Percentiles rank a stretch among this genome's conserved stretches.
These are phyloP conservation scores for Hylomyscus alleni DNA, from an alignment of 2,797 vertebrate species.

Conservation along the genomic window DNA sequence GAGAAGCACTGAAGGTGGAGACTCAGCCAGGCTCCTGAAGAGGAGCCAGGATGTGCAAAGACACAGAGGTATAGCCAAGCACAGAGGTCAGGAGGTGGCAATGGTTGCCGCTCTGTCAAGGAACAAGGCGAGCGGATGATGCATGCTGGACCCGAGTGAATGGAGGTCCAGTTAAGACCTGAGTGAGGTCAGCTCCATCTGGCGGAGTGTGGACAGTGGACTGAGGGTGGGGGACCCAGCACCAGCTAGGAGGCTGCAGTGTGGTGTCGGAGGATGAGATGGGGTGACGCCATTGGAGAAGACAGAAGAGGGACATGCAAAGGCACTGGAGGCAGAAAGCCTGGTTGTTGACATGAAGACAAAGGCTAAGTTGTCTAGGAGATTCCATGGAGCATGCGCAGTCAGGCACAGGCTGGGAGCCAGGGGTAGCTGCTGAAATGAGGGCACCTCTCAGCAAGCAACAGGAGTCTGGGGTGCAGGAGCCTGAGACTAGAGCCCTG, in stretches of 20 bases:
- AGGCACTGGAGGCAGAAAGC: neutral
- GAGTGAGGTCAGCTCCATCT: neutral
- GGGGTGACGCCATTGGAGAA: neutral
- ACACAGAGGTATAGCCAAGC: too few relatives aligned
- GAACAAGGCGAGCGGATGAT: neutral
- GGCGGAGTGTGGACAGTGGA: neutral
- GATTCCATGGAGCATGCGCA: fast-evolving
- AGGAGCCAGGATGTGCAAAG: neutral
- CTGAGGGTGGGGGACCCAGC: too few relatives aligned
- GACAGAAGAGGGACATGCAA: neutral
- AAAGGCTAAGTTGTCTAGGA: neutral
- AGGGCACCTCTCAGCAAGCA: neutral
- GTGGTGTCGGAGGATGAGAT: neutral
- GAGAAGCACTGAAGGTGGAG: neutral
- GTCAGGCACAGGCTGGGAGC: neutral
- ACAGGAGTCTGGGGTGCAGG: neutral
- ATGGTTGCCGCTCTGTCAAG: neutral
- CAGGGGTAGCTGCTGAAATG: neutral
- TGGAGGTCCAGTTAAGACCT: too few relatives aligned
- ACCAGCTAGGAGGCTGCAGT: neutral
- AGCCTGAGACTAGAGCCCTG: neutral
- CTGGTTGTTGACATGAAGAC: too few relatives aligned
- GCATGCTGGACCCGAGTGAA: neutral
- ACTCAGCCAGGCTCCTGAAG: neutral
- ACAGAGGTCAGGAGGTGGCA: neutral